Evolutionary conservation across 92 coral and sea anemone genomes (phyloP), one percentile per base, ranked within the genome.

Genomic region (Siderastrea siderea): DNA sequence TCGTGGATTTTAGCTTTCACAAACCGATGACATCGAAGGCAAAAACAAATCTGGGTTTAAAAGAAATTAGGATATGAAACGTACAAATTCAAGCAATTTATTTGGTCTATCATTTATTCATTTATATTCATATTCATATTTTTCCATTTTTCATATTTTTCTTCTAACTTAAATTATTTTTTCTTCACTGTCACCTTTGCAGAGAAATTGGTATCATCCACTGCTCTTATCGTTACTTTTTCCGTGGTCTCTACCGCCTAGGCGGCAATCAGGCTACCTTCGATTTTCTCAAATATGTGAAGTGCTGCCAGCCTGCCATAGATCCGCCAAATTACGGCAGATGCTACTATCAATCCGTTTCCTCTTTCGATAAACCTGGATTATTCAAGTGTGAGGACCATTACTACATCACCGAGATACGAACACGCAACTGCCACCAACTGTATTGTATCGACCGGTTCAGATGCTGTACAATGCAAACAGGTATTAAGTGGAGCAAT

Each of bases 391-490:
- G 81, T 14, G 19, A 45, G 4, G 81, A 59, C 47, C 45, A 77
- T 11, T 59, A 77, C 81, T 77, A 45, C 38, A 12, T 77, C 5
- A 60, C 8, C 11, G 47, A 16, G 47, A 57, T 77, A 58, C 81
- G 51, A 38, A 14, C 61, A 15, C 5, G 64, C 17, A 5, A 16
- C 52, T 77, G 81, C 50, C 44, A 68, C 8, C 81, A 58, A 10
- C 52, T 77, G 6, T 17, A 77, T 53, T 77, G 81, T 54, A 5
- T 77, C 67, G n/a, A 59, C 9, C 67, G 38, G 53, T 43, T 77
- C 10, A 77, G 7, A 45, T 77, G 81, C 5, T 77, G 81, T 64
- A 58, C 16, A 59, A 77, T 77, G 81, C 6, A 77, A 77, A 77
- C 67, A 59, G 68, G 81, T 77, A 77, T 15, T 16, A 61, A 6